Evolutionary conservation across 1,140 invertebrate species (phyloP).

Genomic region (Ostrea denselamellosa): DNA sequence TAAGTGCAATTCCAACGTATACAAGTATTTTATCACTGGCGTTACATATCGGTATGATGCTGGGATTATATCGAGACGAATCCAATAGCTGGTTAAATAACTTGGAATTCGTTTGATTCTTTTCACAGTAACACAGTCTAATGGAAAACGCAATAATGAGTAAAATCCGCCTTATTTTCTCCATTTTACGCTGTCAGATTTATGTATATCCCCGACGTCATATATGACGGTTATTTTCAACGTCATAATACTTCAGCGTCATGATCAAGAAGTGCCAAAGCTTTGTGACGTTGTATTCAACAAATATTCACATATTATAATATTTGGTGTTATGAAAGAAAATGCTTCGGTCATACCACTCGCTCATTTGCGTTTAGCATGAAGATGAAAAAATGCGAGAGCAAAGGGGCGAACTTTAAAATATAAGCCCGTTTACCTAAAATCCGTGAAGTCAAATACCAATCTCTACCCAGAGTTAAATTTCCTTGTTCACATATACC

Average conservation of each 20-base stretch:
- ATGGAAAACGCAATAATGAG: not conserved
- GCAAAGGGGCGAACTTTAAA: too few species aligned
- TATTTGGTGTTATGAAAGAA: too few species aligned
- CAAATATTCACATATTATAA: not conserved
- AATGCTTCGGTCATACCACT: too few species aligned
- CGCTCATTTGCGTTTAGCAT: too few species aligned
- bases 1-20: not conserved
- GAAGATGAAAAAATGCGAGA: too few species aligned
- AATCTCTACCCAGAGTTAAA: too few species aligned
- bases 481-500: too few species aligned
- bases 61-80: not conserved
- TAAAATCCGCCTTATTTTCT: not conserved
- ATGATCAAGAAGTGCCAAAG: not conserved
- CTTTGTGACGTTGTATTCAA: not conserved
- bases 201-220: not conserved
- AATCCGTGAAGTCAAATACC: too few species aligned
- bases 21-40: not conserved
- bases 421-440: too few species aligned
- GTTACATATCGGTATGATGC: not conserved
- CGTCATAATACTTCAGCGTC: not conserved
- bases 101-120: not conserved
- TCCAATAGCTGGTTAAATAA: not conserved
- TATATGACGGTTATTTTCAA: not conserved
- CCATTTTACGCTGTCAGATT: not conserved
- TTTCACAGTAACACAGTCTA: not conserved